These are phyloP conservation scores for Rhagonycha fulva DNA, from an alignment of 2,888 invertebrate genomes.

Conservation along the genomic window DNA sequence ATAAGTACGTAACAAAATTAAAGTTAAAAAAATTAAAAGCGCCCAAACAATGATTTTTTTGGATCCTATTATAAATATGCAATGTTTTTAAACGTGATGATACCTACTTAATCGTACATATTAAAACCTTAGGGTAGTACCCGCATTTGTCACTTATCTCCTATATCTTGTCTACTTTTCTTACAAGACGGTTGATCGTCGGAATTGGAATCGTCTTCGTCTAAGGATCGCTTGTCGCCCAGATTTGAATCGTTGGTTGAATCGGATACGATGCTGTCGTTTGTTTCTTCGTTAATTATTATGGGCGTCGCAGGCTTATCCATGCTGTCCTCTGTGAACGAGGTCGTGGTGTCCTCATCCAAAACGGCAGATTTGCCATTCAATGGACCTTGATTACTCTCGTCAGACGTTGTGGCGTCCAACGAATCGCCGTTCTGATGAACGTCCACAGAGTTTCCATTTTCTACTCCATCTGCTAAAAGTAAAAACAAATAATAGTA, in stretches of 20 bases:
- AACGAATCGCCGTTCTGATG: conserved; percentile 57
- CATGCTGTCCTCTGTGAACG: conserved; percentile 76
- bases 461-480: conserved; percentile 43
- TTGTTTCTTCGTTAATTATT: conserved; percentile 59
- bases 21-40: conserved; percentile 12
- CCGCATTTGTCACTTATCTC: conserved; percentile 59
- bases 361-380: conserved; percentile 60
- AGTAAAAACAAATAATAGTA: background rate
- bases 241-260: conserved; percentile 54
- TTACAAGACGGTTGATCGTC: conserved; percentile 58
- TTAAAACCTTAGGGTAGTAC: conserved; percentile 33
- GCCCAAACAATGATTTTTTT: conserved; percentile 24
- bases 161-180: conserved; percentile 56
- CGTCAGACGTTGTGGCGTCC: conserved; percentile 64
- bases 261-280: conserved; percentile 57
- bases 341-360: conserved; percentile 73
- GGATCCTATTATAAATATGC: conserved; percentile 19
- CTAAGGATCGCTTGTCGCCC: conserved; percentile 47
- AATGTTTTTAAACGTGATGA: conserved; percentile 28
- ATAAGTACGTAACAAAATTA: background rate
- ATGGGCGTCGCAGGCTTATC: conserved; percentile 67
- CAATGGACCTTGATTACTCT: conserved; percentile 79
- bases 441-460: conserved; percentile 52
- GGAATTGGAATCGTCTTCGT: conserved; percentile 51
- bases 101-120: conserved; percentile 29